Conservation (phyloP, 2,888 invertebrate genomes). For the Eubasilissa splendida region DNA sequence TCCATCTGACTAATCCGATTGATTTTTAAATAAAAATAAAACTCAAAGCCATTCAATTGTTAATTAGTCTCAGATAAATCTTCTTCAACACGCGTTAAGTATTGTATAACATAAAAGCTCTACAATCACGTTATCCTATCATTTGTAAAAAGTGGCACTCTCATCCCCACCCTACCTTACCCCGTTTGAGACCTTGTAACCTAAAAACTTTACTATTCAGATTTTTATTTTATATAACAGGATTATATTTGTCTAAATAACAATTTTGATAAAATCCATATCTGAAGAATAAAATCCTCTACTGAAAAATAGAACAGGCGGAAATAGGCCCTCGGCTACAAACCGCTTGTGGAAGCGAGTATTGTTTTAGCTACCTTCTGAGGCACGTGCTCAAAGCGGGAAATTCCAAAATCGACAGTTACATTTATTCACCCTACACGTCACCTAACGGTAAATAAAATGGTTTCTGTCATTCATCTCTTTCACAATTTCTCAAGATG, state of each 20-base stretch:
- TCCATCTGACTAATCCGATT: too few relatives aligned
- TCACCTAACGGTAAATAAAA: conserved; percentile 27
- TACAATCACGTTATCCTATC: too few relatives aligned
- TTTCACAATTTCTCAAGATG: background rate
- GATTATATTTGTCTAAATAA: conserved; percentile 6
- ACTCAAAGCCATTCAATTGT: too few relatives aligned
- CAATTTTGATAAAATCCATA: conserved; percentile 12
- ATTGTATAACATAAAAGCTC: too few relatives aligned
- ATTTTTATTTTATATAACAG: conserved; percentile 22
- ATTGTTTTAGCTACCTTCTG: conserved; percentile 12
- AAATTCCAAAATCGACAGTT: conserved; percentile 16
- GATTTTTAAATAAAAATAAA: too few relatives aligned
- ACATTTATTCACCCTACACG: conserved; percentile 3
- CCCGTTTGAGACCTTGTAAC: background rate
- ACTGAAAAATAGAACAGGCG: conserved; percentile 16
- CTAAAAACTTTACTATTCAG: conserved; percentile 11
- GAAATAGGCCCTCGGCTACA: conserved; percentile 23
- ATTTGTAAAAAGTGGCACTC: too few relatives aligned
- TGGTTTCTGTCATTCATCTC: background rate
- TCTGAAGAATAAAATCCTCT: conserved; percentile 1
- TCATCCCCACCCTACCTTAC: too few relatives aligned
- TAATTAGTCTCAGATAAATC: too few relatives aligned
- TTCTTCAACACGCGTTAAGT: too few relatives aligned
- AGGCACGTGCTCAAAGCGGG: conserved; percentile 25
- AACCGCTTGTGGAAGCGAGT: background rate